Conservation (phyloP, 2,113 vertebrate genomes). For the Microtus oregoni region DNA sequence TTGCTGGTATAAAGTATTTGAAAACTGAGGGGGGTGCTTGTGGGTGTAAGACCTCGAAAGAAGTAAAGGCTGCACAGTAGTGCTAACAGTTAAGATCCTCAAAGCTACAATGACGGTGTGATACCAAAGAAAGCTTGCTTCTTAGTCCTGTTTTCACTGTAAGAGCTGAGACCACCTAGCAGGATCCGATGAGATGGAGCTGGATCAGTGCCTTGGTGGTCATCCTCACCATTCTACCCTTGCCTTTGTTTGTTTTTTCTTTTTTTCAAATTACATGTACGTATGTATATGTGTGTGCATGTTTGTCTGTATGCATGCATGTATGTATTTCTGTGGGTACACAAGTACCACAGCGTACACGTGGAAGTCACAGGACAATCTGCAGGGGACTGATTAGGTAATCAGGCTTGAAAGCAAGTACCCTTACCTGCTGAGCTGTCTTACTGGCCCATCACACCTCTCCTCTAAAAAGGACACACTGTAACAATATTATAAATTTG, state of each 20-base stretch:
- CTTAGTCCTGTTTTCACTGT: background rate
- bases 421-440: background rate
- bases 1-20: background rate
- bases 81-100: background rate
- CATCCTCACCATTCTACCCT: accelerated
- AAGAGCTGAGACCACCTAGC: background rate
- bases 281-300: background rate
- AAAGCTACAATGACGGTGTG: accelerated
- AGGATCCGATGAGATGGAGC: background rate
- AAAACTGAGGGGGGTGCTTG: background rate
- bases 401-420: background rate
- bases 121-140: background rate
- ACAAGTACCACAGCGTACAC: background rate
- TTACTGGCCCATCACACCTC: background rate
- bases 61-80: background rate
- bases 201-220: background rate
- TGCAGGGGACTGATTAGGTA: background rate
- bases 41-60: background rate
- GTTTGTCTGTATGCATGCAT: background rate
- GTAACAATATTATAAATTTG: background rate
- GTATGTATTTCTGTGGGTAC: background rate
- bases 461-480: background rate
- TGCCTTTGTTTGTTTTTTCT: background rate
- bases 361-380: background rate
- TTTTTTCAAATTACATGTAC: background rate